phyloP scores from a whole-genome alignment of 1,140 invertebrate genomes.

The Drosophila guanche region DNA sequence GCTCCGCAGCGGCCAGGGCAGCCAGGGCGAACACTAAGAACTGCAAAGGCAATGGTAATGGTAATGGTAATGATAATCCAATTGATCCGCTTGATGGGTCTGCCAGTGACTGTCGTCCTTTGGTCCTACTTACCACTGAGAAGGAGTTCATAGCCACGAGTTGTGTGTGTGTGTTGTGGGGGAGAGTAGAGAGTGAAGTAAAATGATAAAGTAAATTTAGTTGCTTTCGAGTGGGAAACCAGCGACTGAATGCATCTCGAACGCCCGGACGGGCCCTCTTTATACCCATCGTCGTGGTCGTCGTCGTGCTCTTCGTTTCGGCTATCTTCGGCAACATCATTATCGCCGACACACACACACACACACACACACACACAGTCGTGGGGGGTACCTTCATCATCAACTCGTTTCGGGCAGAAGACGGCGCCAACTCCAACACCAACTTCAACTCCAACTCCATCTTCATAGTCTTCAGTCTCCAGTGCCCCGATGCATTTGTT shows the following conservation, averaged over 20 bases:
- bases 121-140: conserved; percentile 80
- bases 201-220: conserved; percentile 80
- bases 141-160: conserved; percentile 83
- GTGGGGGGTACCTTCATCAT: conserved; percentile 55
- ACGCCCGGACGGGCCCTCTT: conserved; percentile 72
- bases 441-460: conserved; percentile 13
- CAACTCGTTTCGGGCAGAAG: conserved; percentile 59
- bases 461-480: neutral
- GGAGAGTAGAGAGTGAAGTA: conserved; percentile 74
- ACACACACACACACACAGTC: conserved; percentile 6
- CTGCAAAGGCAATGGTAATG: conserved; percentile 84
- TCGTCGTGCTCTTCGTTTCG: conserved; percentile 39
- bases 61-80: conserved; percentile 32
- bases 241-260: conserved; percentile 83
- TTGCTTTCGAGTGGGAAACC: conserved; percentile 83
- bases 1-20: conserved; percentile 86
- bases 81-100: neutral
- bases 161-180: conserved; percentile 75
- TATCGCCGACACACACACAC: conserved; percentile 40
- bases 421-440: conserved; percentile 25
- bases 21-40: conserved; percentile 87
- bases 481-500: conserved; percentile 13
- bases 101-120: neutral
- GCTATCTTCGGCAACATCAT: conserved; percentile 59
- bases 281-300: conserved; percentile 65